These are phyloP conservation scores for Periplaneta americana DNA, from an alignment of 1,140 invertebrate species.

Conservation along the genomic window DNA sequence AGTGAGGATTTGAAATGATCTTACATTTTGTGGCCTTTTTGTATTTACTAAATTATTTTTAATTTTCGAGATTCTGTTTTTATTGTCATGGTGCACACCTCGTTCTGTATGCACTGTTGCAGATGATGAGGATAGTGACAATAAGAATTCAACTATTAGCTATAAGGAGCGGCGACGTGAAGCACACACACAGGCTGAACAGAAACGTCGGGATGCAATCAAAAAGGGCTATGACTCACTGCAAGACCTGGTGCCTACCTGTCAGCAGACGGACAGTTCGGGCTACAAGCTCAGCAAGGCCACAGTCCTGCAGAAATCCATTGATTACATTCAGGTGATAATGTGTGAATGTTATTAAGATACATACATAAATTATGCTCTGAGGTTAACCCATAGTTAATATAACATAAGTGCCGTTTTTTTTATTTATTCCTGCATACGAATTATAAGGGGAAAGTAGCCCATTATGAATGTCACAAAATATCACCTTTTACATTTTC, in stretches of 20 bases:
- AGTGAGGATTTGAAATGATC: too few species aligned
- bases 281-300: slow-evolving; percentile 95
- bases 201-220: slow-evolving; percentile 94
- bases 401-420: too few species aligned
- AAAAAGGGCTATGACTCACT: slow-evolving; percentile 92
- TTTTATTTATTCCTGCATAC: too few species aligned
- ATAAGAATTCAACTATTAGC: slow-evolving; percentile 70
- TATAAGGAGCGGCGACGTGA: slow-evolving; percentile 92
- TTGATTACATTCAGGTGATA: slow-evolving; percentile 76
- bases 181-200: slow-evolving; percentile 95
- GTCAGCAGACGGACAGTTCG: slow-evolving; percentile 79
- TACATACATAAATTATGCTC: too few species aligned
- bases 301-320: slow-evolving; percentile 87
- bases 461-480: too few species aligned
- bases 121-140: slow-evolving; percentile 90
- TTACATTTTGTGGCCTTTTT: too few species aligned
- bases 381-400: too few species aligned
- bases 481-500: too few species aligned
- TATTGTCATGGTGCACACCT: background rate
- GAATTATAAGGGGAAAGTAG: too few species aligned
- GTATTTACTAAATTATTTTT: too few species aligned
- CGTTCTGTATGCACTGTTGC: slow-evolving; percentile 27
- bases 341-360: too few species aligned
- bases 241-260: slow-evolving; percentile 88
- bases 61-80: background rate